Conservation (phyloP, 2,888 invertebrate species). For the Volucella zonaria region DNA sequence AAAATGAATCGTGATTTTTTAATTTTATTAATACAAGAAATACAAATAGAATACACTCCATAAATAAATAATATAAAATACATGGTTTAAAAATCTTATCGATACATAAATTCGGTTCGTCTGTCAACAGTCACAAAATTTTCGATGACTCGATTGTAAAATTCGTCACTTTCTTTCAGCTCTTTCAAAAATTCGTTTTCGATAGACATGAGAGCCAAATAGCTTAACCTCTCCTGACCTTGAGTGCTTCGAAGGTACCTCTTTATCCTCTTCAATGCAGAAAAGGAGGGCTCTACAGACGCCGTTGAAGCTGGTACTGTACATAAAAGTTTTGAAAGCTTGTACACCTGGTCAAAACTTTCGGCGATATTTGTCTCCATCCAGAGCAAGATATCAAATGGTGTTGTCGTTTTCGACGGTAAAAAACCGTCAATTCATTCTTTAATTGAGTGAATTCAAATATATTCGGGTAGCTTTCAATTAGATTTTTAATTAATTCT, state of each 20-base stretch:
- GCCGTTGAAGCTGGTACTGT: constrained; percentile 27
- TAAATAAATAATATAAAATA: neutral
- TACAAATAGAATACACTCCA: neutral
- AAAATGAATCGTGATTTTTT: neutral
- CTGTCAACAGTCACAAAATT: too few relatives aligned
- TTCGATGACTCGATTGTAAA: too few relatives aligned
- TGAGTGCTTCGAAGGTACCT: constrained; percentile 20
- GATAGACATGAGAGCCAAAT: too few relatives aligned
- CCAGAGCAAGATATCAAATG: constrained; percentile 39
- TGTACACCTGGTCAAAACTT: constrained; percentile 19
- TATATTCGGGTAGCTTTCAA: too few relatives aligned
- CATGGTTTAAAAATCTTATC: neutral
- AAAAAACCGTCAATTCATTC: too few relatives aligned
- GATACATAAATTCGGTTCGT: constrained; percentile 1
- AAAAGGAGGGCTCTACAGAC: too few relatives aligned
- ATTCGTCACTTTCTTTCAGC: too few relatives aligned
- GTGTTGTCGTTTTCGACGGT: constrained; percentile 25
- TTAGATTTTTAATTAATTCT: constrained; percentile 9
- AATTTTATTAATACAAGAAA: neutral
- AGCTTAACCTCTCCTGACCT: neutral
- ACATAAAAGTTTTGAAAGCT: constrained; percentile 29
- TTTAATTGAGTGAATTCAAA: constrained; percentile 32
- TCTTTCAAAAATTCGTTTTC: too few relatives aligned
- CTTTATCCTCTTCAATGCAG: constrained; percentile 27
- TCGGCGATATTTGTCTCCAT: neutral